Evolutionary conservation across 2,113 vertebrate species (phyloP).

Genomic region (Astur gentilis): DNA sequence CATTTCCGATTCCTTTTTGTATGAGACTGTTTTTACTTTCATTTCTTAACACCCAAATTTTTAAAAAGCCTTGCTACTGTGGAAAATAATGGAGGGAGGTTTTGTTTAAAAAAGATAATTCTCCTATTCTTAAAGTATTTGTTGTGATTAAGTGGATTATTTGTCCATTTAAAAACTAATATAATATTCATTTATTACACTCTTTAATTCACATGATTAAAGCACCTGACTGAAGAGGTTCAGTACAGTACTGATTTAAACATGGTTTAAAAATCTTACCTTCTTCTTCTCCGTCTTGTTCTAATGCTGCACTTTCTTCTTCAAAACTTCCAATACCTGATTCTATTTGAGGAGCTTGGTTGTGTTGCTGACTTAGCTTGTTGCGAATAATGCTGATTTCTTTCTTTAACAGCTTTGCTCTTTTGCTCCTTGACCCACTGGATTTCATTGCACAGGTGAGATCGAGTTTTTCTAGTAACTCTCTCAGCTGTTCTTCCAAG

Average conservation of each 20-base stretch:
- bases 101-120: neutral
- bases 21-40: neutral
- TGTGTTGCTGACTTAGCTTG: slow-evolving; percentile 84
- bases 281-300: slow-evolving; percentile 74
- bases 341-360: slow-evolving; percentile 65
- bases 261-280: slow-evolving; percentile 66
- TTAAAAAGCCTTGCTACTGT: neutral
- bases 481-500: slow-evolving; percentile 88
- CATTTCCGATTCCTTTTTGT: neutral
- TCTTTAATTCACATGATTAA: neutral
- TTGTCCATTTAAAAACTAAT: neutral
- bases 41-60: neutral
- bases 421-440: slow-evolving; percentile 92
- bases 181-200: neutral
- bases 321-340: slow-evolving; percentile 69
- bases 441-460: slow-evolving; percentile 93
- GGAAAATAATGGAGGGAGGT: neutral
- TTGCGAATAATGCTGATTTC: slow-evolving; percentile 86
- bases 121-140: neutral
- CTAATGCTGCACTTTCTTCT: slow-evolving; percentile 68
- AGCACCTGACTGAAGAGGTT: neutral
- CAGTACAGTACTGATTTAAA: neutral
- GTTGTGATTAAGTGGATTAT: neutral
- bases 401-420: slow-evolving; percentile 91
- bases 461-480: slow-evolving; percentile 93